Percentiles rank a stretch among this genome's conserved stretches.
phyloP scores from a whole-genome alignment of 2,888 invertebrate species.

The Opisthograptis luteolata region DNA sequence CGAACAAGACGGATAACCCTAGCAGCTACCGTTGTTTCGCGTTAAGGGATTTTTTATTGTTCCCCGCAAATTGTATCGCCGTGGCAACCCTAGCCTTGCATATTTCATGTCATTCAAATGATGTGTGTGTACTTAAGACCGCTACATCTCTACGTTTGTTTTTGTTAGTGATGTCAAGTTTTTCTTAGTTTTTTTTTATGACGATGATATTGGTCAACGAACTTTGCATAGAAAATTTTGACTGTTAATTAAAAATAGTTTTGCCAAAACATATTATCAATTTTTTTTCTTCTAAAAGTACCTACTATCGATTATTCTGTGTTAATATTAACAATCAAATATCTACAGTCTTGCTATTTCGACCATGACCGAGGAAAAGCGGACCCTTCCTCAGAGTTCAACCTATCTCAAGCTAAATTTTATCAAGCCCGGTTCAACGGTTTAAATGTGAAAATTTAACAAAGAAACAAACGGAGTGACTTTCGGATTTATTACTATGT shows the following conservation, averaged over 20 bases:
- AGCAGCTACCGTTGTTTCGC: slow-evolving; percentile 70
- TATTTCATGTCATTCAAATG: slow-evolving; percentile 68
- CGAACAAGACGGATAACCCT: slow-evolving; percentile 80
- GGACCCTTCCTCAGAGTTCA: too few species aligned
- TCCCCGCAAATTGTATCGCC: slow-evolving; percentile 75
- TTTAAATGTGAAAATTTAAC: too few species aligned
- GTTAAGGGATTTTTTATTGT: slow-evolving; percentile 84
- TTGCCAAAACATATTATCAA: too few species aligned
- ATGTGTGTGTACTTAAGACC: slow-evolving; percentile 40
- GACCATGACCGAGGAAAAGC: too few species aligned
- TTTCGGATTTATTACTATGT: too few species aligned
- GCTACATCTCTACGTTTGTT: slow-evolving; percentile 13
- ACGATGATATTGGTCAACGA: slow-evolving; percentile 7
- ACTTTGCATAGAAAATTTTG: slow-evolving; percentile 1
- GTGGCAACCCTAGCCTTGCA: slow-evolving; percentile 69
- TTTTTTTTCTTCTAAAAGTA: too few species aligned
- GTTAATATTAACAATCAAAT: too few species aligned
- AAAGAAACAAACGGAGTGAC: too few species aligned
- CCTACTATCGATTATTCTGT: too few species aligned
- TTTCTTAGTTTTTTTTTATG: slow-evolving; percentile 14
- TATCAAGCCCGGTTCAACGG: too few species aligned
- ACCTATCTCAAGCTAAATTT: too few species aligned
- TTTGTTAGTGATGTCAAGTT: slow-evolving; percentile 5
- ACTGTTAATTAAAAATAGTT: not conserved
- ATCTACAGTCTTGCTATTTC: too few species aligned